Evolutionary conservation across 2,888 invertebrate genomes (phyloP), one percentile per base, ranked within the genome.

Genomic region (Orthosia gothica): DNA sequence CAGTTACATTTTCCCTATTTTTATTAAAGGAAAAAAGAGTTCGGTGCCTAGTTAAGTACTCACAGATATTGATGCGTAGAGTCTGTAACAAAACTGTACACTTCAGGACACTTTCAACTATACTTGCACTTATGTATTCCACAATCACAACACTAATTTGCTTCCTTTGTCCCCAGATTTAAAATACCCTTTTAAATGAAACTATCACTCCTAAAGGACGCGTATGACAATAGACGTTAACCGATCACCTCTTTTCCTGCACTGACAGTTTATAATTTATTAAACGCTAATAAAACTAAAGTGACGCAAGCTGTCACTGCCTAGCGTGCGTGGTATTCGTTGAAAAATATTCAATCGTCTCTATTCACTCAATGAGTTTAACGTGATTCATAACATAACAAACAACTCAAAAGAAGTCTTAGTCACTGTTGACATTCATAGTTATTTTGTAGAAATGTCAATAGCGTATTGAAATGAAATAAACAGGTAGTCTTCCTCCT

Each of bases 381-480:
- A 71, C 55, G 62, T 81, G 82, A 81, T 63, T 81, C 77, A 76
- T 61, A 61, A 61, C 75, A 47, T 47, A 50, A 70, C 55, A 70
- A 69, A 65, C 67, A 65, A 57, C 55, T 76, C 15, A 12, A 57
- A 61, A 13, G 58, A 13, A 72, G 20, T 5, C 32, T 59, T 71
- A 76, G 67, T 80, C 78, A 77, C 47, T 68, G 70, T 49, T 68
- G 26, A 49, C 45, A 69, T 61, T 63, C 61, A 15, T 13, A 26
- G 45, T 58, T 63, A 58, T 61, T 79, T 57, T 59, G 50, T 61
- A 13, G 11, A n/a, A 50, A 26, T 45, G 54, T 54, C 26, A 20
- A 61, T 52, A 61, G 52, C 26, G 16, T 64, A 49, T 57, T 47
- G 13, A 55, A 49, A 64, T 62, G 2, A 20, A 61, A 23, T 59